Base-by-base conservation (phyloP, 2,113 vertebrate species). In the Collichthys lucidus region DNA sequence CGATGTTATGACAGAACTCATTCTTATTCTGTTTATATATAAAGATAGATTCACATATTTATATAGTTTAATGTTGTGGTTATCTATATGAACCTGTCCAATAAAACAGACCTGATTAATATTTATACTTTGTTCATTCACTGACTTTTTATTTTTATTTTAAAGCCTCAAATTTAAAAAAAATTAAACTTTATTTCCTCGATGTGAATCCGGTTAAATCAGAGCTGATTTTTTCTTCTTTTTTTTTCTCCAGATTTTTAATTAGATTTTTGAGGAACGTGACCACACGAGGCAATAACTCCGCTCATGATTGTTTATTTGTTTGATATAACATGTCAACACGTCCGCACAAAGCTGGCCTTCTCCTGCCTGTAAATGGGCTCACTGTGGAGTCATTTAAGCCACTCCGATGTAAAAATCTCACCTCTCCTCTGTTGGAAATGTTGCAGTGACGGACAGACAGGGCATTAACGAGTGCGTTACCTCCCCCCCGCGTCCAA, bases 261-360 rank as follows among this genome's bases (percentile, higher is more conserved):
- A 14, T 5, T 29, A 42, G 52, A 53, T 52, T 87, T 85, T 56
- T 16, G 3, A 69, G 77, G 66, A 87, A 70, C 59, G 65, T 74
- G 64, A 87, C 86, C 91, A 70, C 89, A 92, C 10, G 44, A 71
- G 49, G 86, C 90, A 90, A 88, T 88, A 91, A 90, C 87, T 91
- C 90, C 84, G 66, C 65, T 81, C 77, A 22, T 74, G 85, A 90
- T 91, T 93, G 92, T 94, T 94, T 94, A 94, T 93, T 94, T 94
- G 91, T 94, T 94, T 92, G 89, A 93, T 92, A 84, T 63, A 86
- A 84, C 79, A 83, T 93, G 92, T 94, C 91, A 93, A 92, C 92
- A 88, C 83, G 78, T 77, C 77, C 77, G 49, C 84, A 94, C 93
- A 94, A 84, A 91, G 91, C 86, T 65, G 88, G 75, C 91, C 91